phyloP scores from a whole-genome alignment of 2,113 vertebrate genomes.

The Balaeniceps rex region DNA sequence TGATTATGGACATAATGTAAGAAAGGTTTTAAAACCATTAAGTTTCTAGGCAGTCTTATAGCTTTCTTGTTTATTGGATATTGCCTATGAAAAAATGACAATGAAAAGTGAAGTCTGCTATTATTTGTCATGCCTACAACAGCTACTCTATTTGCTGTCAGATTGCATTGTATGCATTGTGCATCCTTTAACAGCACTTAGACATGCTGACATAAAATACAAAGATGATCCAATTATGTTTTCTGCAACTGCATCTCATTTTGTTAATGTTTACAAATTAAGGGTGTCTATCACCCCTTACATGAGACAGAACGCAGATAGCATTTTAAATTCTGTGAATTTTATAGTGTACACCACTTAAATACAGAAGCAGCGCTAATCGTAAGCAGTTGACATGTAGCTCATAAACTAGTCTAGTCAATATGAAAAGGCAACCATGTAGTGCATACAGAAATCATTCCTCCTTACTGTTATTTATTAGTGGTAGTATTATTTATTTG shows the following conservation, averaged over 20 bases:
- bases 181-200: constrained; percentile 28
- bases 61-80: constrained; percentile 23
- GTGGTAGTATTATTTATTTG: not conserved
- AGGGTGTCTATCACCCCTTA: constrained; percentile 51
- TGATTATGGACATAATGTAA: constrained; percentile 51
- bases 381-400: constrained; percentile 1
- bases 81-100: constrained; percentile 9
- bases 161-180: not conserved
- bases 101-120: constrained; percentile 36
- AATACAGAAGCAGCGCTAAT: constrained; percentile 19
- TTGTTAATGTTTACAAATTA: constrained; percentile 69
- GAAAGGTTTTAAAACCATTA: constrained; percentile 40
- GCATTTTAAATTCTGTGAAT: constrained; percentile 32
- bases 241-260: constrained; percentile 66
- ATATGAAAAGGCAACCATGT: constrained; percentile 28
- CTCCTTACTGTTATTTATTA: not conserved
- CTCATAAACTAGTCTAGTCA: constrained; percentile 42
- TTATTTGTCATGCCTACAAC: constrained; percentile 39
- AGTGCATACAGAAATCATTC: not conserved
- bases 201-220: constrained; percentile 59
- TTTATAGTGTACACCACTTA: constrained; percentile 8
- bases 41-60: not conserved
- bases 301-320: constrained; percentile 7
- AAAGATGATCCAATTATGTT: constrained; percentile 64
- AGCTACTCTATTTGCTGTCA: constrained; percentile 14